Base-by-base conservation (phyloP, 2,888 invertebrate species). In the Melanophora roralis region DNA sequence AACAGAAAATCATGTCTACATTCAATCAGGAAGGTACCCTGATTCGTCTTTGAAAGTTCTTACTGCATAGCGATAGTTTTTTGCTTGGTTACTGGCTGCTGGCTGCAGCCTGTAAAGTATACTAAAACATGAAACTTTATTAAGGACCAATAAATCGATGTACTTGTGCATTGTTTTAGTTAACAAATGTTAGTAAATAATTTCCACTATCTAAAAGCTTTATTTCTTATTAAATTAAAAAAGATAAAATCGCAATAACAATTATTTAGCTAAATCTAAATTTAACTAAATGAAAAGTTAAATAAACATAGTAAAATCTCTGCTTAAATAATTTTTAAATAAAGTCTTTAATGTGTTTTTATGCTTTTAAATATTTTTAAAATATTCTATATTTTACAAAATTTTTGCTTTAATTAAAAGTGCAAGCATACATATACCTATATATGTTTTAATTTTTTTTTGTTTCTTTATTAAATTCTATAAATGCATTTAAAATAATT, bases 261-360 rank as follows among this genome's bases (percentile, higher is more conserved):
- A 55, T 60, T 3, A 3, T 68, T 53, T 45, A 75, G 53, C 55
- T 38, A 53, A 75, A 68, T 62, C 53, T 5, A 27, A 75, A 75
- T 55, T 60, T 55, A 60, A 75, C 49, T 69, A 55, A 45, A 68
- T 43, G 60, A 55, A 73, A 55, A 40, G 27, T 43, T 23, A 59
- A 47, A 64, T 7, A 40, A 12, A 49, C 59, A 47, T 49, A 49
- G 16, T 12, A 38, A 59, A 27, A 38, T 69, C 38, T 69, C 47
- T 69, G 47, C 57, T 69, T 59, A 43, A 12, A 32, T 16, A 9
- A 19, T 19, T 40, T 40, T 3, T 14, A 14, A 16, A 16, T 36
- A 36, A 36, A 6, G 32, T 51, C 45, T 62, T 62, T 51, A 14
- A 40, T 51, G 32, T 45, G 23, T 23, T 4, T 21, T 23, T 0